These are phyloP conservation scores for Melopsittacus undulatus DNA, from an alignment of 2,797 vertebrate genomes.

Conservation along the genomic window DNA sequence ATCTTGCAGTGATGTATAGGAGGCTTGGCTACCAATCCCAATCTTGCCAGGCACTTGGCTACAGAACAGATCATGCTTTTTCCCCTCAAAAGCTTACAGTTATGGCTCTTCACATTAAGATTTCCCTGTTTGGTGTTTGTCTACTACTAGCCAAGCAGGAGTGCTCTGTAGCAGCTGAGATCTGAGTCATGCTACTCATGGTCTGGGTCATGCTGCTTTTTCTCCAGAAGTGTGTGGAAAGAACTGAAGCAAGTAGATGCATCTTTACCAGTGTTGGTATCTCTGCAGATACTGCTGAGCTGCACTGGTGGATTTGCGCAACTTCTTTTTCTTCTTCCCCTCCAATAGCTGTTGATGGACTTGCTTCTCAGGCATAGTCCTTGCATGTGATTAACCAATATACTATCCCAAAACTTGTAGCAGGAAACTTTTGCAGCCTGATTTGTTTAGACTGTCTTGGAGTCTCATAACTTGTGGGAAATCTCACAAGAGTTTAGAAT, in stretches of 20 bases:
- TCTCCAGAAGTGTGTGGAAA: background rate
- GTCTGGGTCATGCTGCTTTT: background rate
- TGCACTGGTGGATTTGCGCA: background rate
- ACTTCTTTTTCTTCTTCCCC: background rate
- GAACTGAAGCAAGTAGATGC: background rate
- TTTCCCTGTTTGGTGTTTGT: background rate
- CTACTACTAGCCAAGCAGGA: background rate
- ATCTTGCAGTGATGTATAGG: background rate
- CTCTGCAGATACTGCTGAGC: background rate
- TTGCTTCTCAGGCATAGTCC: background rate
- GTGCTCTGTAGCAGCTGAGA: background rate
- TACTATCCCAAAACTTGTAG: background rate
- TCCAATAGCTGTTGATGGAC: background rate
- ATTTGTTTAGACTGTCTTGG: background rate
- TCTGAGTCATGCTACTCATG: background rate
- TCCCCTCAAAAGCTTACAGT: rapidly evolving
- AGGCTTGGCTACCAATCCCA: background rate
- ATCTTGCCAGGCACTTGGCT: background rate
- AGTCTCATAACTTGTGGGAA: background rate
- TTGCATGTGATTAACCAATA: background rate
- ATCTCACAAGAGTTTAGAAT: background rate
- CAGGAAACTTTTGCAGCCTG: background rate
- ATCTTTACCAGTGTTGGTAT: rapidly evolving
- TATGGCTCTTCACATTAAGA: background rate
- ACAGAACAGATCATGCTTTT: background rate